A percentile compares a stretch with the other conserved stretches of the same genome.
phyloP scores from a whole-genome alignment of 1,140 invertebrate species.

The Formica exsecta region DNA sequence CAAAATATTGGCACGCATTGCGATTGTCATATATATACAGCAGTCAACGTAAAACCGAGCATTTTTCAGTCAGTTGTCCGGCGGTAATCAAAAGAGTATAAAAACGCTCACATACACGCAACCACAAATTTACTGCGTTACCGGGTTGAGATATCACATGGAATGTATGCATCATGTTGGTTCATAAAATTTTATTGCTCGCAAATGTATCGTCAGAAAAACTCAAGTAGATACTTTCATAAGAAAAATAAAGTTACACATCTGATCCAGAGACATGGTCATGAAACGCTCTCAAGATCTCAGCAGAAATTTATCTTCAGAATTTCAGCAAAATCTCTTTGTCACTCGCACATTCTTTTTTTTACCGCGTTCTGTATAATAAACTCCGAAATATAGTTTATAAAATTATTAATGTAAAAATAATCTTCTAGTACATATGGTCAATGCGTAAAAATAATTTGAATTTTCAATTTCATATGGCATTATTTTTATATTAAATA shows the following conservation, averaged over 20 bases:
- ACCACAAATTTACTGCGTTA: conserved; percentile 8
- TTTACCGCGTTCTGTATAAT: neutral
- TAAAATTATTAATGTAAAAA: conserved; percentile 6
- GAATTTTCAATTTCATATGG: neutral
- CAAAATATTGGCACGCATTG: neutral
- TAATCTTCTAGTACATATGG: neutral
- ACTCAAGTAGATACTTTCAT: neutral
- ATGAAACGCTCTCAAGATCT: neutral
- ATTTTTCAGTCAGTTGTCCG: neutral
- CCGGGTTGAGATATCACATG: neutral
- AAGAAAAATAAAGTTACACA: conserved; percentile 12
- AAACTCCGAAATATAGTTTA: neutral
- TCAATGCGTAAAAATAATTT: neutral
- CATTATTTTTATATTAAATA: neutral
- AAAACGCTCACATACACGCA: neutral
- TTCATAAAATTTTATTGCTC: conserved; percentile 33
- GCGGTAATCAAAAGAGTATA: conserved; percentile 19
- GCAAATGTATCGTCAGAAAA: neutral
- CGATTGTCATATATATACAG: neutral
- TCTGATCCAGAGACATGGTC: neutral
- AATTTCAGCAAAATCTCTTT: conserved; percentile 6
- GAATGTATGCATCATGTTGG: conserved; percentile 19
- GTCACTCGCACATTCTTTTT: neutral
- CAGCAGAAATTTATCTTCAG: neutral
- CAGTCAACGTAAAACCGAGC: neutral